phyloP scores from a whole-genome alignment of 1,140 invertebrate species.

The Drosophila biarmipes region DNA sequence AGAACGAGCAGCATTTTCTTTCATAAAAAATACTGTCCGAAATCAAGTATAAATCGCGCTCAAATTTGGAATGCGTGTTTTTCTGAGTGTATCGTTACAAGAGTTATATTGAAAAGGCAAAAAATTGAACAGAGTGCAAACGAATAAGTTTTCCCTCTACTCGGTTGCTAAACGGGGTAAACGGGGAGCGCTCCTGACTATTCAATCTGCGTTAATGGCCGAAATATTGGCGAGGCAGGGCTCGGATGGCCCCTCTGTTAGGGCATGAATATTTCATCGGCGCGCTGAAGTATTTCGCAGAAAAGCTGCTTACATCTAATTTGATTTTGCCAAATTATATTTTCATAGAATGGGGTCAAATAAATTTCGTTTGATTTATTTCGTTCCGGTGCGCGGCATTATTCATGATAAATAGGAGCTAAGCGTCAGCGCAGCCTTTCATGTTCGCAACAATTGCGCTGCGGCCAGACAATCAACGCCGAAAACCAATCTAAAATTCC shows the following conservation, averaged over 20 bases:
- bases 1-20: too few species aligned
- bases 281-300: slow-evolving; percentile 37
- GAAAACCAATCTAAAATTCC: slow-evolving; percentile 46
- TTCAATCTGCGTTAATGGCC: slow-evolving; percentile 47
- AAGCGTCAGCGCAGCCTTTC: slow-evolving; percentile 16
- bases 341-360: slow-evolving; percentile 12
- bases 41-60: too few species aligned
- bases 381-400: not conserved
- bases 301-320: slow-evolving; percentile 69
- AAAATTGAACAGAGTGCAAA: slow-evolving; percentile 17
- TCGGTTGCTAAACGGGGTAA: slow-evolving; percentile 63
- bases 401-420: slow-evolving; percentile 31
- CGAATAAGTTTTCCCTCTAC: slow-evolving; percentile 31
- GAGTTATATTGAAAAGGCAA: too few species aligned
- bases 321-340: slow-evolving; percentile 42
- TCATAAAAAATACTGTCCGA: too few species aligned
- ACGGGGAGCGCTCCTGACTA: slow-evolving; percentile 15
- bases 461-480: slow-evolving; percentile 19
- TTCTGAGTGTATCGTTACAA: too few species aligned
- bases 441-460: slow-evolving; percentile 30
- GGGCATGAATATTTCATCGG: slow-evolving; percentile 54
- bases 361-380: slow-evolving; percentile 41
- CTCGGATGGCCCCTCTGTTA: slow-evolving; percentile 8
- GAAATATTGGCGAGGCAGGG: slow-evolving; percentile 8
- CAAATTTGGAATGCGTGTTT: too few species aligned